These are phyloP conservation scores for Zoanthus gigantus DNA, from an alignment of 92 coral and sea anemone genomes.

Conservation along the genomic window DNA sequence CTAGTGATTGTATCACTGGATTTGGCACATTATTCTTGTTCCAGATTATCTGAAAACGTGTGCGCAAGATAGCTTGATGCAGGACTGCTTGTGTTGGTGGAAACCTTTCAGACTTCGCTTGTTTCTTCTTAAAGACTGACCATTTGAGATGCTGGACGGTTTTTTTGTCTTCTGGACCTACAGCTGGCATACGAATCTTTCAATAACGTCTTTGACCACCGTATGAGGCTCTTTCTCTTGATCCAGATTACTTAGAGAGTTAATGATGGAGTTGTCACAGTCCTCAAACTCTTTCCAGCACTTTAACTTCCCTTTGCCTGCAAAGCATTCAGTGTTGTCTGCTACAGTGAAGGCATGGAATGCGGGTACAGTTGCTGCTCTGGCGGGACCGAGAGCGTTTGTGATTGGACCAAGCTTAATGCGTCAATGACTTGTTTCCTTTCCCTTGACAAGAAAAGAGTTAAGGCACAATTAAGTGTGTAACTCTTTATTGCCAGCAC, in stretches of 20 bases:
- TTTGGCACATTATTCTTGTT: slow-evolving; percentile 46
- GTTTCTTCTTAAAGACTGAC: slow-evolving; percentile 47
- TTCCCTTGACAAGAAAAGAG: not conserved
- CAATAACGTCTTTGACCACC: slow-evolving; percentile 9
- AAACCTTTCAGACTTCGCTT: slow-evolving; percentile 48
- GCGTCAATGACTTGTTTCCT: not conserved
- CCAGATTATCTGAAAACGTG: slow-evolving; percentile 46
- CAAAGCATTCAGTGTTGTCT: slow-evolving; percentile 16
- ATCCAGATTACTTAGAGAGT: slow-evolving; percentile 12
- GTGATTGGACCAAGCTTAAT: not conserved
- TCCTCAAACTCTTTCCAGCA: slow-evolving; percentile 50
- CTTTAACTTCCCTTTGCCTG: not conserved
- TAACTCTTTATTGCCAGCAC: not conserved
- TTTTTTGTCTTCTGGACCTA: slow-evolving; percentile 7
- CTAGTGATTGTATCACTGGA: slow-evolving; percentile 34
- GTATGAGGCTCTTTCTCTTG: not conserved
- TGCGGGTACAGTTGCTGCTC: not conserved
- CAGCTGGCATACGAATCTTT: slow-evolving; percentile 47
- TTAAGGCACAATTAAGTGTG: not conserved
- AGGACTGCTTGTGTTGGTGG: slow-evolving; percentile 55
- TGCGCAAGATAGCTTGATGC: slow-evolving; percentile 31
- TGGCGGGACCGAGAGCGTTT: not conserved
- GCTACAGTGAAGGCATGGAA: slow-evolving; percentile 2
- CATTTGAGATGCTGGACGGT: slow-evolving; percentile 17
- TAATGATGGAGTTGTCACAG: slow-evolving; percentile 36